Base-by-base conservation (phyloP, 2,113 vertebrate species). In the Phalacrocorax aristotelis region DNA sequence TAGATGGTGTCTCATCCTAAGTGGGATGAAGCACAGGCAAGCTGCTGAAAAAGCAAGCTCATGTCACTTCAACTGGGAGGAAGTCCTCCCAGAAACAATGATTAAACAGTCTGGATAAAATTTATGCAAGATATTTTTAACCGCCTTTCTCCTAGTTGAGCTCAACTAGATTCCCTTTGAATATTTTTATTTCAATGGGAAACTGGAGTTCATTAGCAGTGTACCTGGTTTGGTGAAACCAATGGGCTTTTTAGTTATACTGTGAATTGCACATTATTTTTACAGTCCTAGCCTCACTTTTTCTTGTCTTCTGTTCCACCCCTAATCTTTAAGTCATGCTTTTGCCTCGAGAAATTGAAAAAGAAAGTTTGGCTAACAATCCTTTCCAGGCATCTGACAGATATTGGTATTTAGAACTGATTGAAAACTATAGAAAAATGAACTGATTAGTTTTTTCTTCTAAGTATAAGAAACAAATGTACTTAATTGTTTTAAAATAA, bases 341-440 rank as follows among this genome's bases (percentile, higher is more conserved):
- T 93, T 72, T 52, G 2, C 15, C 57, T 61, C 0, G 0, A 80
- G 15, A 93, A 84, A 62, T 22, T 36, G 10, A 65, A 89, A 62
- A 60, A 38, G 5, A 64, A 65, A 62, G 9, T 51, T 36, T 60
- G 32, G 8, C 5, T 82, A 91, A 42, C 7, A 1, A 1, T 16
- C 2, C 8, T 69, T 84, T 82, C 52, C 77, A 96, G 74, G n/a
- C 10, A 69, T 76, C 20, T 80, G 76, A 96, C 95, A 97, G 89
- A 96, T 97, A 97, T 97, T 96, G 96, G 30, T 96, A 76, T 69
- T 96, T 95, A 97, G 94, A 96, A 96, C 96, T 93, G 95, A 89
- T 25, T 93, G 94, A 96, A 96, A 94, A 64, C 5, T 18, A 22
- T 9, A 65, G 9, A 62, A 65, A 93, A 93, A 76, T 20, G 3